Base-by-base conservation (phyloP, 1,140 invertebrate genomes). In the Drosophila pectinifera region DNA sequence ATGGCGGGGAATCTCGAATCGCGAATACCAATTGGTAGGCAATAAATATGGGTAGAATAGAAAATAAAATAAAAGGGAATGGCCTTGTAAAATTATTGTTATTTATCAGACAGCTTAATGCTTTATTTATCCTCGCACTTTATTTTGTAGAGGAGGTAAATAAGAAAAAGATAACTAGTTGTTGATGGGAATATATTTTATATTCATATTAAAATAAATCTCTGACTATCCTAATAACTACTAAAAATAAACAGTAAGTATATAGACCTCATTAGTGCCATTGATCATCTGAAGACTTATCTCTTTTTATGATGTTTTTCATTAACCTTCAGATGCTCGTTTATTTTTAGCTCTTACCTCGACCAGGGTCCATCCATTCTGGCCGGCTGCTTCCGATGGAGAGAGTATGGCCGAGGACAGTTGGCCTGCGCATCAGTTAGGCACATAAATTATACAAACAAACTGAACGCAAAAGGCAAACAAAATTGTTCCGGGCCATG, bases 371-470 rank as follows among this genome's bases (percentile, higher is more conserved):
- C 26, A 28, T 31, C 39, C 48, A 73, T 45, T 10, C 48, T 39
- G 16, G 36, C 5, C 31, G 7, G 16, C 5, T 26, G n/a, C 53
- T 38, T 26, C 24, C 49, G 13, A n/a, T 36, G 10, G 49, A 74
- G 24, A 39, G 39, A 67, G 49, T 20, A 10, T 39, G 54, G 28
- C 55, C 51, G 28, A 59, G 59, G 59, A 62, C 69, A 72, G 80
- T 58, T 63, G 45, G 54, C 42, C 46, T 67, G 63, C 49, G 56
- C 63, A 58, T 78, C 58, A 63, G 82, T 62, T 64, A 59, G 65
- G 77, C 55, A 82, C 84, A 89, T 83, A 88, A 83, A 88, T 89
- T 89, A 80, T 77, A 73, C 68, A 86, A 86, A 69, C 78, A 78
- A 74, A 74, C 78, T 46, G 63, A 72, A 72, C 65, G 81, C 67